Conservation (phyloP, 2,888 invertebrate genomes). For the Mechanitis messenoides region DNA sequence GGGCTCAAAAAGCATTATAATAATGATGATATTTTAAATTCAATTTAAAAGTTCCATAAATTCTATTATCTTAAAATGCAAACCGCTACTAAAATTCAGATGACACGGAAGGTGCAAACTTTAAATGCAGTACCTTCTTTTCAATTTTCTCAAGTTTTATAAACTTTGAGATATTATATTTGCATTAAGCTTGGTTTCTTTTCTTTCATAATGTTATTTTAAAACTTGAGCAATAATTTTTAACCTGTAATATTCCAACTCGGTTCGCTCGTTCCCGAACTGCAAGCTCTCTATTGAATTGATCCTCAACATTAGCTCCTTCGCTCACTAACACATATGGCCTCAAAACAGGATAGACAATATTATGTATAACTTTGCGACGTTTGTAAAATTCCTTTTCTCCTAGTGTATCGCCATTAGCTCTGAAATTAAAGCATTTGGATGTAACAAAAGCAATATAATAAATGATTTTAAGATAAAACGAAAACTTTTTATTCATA, state of each 20-base stretch:
- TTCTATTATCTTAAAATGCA: background rate
- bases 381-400: slow-evolving; percentile 79
- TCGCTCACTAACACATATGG: slow-evolving; percentile 79
- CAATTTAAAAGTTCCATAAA: background rate
- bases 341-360: slow-evolving; percentile 77
- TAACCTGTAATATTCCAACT: slow-evolving; percentile 82
- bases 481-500: no score
- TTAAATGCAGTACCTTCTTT: slow-evolving; percentile 3
- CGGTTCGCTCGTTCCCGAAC: slow-evolving; percentile 84
- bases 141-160: background rate
- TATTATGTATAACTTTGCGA: slow-evolving; percentile 73
- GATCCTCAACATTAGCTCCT: slow-evolving; percentile 71
- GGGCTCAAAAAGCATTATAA: background rate
- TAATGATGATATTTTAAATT: background rate
- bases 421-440: slow-evolving; percentile 39
- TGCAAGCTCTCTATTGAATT: slow-evolving; percentile 82
- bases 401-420: slow-evolving; percentile 79
- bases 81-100: background rate
- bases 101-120: background rate
- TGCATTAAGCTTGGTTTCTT: background rate
- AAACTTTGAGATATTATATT: slow-evolving; percentile 3
- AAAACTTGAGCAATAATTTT: background rate
- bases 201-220: no score
- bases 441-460: background rate
- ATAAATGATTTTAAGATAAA: no score